Evolutionary conservation across 2,888 invertebrate species (phyloP).

Genomic region (Platypus cylindrus): DNA sequence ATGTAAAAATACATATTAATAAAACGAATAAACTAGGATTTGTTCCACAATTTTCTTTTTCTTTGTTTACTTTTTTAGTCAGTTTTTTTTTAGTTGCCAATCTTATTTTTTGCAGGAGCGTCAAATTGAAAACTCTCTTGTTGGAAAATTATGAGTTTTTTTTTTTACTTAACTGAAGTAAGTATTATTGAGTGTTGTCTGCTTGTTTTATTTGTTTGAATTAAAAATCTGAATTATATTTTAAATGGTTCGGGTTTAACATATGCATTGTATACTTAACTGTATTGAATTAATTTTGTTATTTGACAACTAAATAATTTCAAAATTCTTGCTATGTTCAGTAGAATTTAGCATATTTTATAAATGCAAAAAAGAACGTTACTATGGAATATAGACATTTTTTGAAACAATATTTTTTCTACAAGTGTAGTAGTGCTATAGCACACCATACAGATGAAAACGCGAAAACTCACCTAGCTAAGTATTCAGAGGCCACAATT

Average conservation of each 20-base stretch:
- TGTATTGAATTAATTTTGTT: too few species aligned
- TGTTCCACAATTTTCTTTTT: conserved; percentile 4
- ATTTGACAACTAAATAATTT: too few species aligned
- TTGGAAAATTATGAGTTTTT: conserved; percentile 14
- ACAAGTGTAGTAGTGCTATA: conserved; percentile 1
- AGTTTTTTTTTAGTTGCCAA: conserved; percentile 13
- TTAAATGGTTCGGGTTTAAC: conserved; percentile 7
- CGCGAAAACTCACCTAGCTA: too few species aligned
- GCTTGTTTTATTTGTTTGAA: too few species aligned
- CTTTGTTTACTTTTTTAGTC: conserved; percentile 7
- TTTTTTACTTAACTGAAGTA: conserved; percentile 14
- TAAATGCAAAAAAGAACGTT: too few species aligned
- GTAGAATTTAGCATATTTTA: too few species aligned
- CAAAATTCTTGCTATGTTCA: too few species aligned
- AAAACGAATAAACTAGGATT: conserved; percentile 1
- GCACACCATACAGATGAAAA: too few species aligned
- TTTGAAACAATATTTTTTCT: conserved; percentile 2
- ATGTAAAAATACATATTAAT: too few species aligned
- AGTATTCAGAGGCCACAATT: too few species aligned
- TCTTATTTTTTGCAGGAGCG: conserved; percentile 15
- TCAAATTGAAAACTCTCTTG: conserved; percentile 16
- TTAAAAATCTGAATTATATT: conserved; percentile 8
- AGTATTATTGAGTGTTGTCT: conserved; percentile 8
- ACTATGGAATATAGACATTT: too few species aligned
- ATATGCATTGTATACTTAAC: conserved; percentile 14